Conservation (phyloP, 2,113 vertebrate species). For the Mionectes macconnelli region DNA sequence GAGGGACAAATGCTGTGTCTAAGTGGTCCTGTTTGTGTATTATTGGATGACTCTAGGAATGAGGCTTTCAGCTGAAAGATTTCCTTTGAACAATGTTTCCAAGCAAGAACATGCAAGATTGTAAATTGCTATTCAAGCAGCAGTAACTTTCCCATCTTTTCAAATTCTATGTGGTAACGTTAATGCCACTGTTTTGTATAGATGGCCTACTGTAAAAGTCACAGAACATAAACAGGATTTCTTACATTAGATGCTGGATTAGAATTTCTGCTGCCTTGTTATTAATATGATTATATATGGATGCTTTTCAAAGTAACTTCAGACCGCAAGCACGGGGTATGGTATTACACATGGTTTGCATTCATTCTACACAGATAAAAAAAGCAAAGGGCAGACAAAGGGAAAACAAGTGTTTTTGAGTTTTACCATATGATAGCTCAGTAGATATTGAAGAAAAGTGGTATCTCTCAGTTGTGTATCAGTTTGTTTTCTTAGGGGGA, state of each 20-base stretch:
- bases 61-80: slow-evolving; percentile 49
- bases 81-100: slow-evolving; percentile 38
- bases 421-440: background rate
- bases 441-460: background rate
- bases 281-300: background rate
- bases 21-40: slow-evolving; percentile 47
- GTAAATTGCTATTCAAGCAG: background rate
- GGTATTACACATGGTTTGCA: background rate
- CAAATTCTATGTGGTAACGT: background rate
- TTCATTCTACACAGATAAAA: background rate
- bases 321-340: background rate
- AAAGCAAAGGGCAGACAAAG: background rate
- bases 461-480: background rate
- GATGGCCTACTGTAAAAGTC: background rate
- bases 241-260: slow-evolving; percentile 2
- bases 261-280: background rate
- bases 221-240: background rate
- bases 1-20: background rate
- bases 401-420: background rate
- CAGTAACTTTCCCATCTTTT: slow-evolving; percentile 27
- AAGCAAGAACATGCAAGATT: background rate
- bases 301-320: background rate
- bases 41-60: slow-evolving; percentile 35
- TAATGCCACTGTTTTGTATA: background rate
- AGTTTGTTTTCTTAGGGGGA: background rate